These are phyloP conservation scores for Ophioderma brevispina DNA, from an alignment of 35 echinoderm and acorn worm genomes.

Conservation along the genomic window DNA sequence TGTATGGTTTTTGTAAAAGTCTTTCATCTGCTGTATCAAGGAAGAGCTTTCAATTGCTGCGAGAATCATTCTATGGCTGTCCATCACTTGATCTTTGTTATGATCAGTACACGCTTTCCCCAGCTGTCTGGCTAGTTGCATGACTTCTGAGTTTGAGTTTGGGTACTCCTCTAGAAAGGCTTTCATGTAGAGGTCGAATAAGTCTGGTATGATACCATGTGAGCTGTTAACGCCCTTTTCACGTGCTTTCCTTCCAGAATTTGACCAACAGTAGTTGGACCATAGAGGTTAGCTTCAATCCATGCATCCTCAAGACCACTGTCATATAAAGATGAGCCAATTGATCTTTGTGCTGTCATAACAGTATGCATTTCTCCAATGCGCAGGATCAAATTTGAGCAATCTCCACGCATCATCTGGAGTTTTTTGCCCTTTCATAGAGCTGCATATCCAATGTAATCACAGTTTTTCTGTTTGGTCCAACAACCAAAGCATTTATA, in stretches of 20 bases:
- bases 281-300: slow-evolving; percentile 23
- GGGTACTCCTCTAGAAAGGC: neutral
- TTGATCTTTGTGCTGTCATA: neutral
- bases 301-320: slow-evolving; percentile 29
- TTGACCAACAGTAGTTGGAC: neutral
- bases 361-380: slow-evolving; percentile 10
- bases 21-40: neutral
- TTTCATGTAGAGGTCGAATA: slow-evolving; percentile 27
- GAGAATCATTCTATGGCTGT: neutral
- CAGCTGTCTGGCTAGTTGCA: neutral
- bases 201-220: slow-evolving; percentile 3
- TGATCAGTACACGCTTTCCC: neutral
- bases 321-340: neutral
- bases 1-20: neutral
- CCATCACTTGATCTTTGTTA: neutral
- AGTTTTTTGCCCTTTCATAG: slow-evolving; percentile 7
- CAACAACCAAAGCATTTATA: neutral
- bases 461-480: neutral
- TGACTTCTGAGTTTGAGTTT: neutral
- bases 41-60: neutral
- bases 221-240: slow-evolving; percentile 19
- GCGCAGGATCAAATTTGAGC: neutral
- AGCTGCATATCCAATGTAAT: slow-evolving; percentile 35
- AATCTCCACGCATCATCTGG: neutral
- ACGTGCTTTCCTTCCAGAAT: slow-evolving; percentile 25